Evolutionary conservation across 2,797 vertebrate species (phyloP).

Genomic region (Neopelma chrysocephalum): DNA sequence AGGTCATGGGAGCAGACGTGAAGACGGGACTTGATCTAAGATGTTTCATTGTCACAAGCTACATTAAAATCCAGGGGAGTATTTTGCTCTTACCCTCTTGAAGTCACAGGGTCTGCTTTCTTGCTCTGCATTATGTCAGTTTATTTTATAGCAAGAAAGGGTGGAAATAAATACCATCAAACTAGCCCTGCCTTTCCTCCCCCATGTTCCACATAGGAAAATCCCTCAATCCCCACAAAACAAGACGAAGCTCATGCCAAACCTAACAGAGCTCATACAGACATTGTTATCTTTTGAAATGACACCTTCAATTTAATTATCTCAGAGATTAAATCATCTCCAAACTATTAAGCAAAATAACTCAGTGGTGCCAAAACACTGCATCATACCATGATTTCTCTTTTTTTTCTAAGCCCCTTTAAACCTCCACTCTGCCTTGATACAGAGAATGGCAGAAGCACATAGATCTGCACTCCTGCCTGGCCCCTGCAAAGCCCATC

Average conservation of each 20-base stretch:
- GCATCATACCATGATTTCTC: slow-evolving; percentile 1
- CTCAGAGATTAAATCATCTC: slow-evolving; percentile 64
- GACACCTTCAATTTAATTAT: slow-evolving; percentile 70
- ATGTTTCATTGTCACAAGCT: background rate
- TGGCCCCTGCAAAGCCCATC: background rate
- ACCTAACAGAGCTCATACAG: slow-evolving; percentile 31
- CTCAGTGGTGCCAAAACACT: slow-evolving; percentile 34
- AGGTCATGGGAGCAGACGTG: background rate
- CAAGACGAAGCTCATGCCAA: slow-evolving; percentile 27
- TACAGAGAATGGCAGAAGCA: background rate
- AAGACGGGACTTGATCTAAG: background rate
- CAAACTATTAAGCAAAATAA: slow-evolving; percentile 54
- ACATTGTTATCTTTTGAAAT: slow-evolving; percentile 55
- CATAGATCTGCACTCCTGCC: background rate
- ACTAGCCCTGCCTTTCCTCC: background rate
- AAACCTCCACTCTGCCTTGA: background rate
- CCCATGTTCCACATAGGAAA: background rate
- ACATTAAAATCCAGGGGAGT: background rate
- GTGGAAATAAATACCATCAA: slow-evolving; percentile 21
- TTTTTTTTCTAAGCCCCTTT: background rate
- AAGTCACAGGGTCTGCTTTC: background rate
- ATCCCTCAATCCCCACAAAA: slow-evolving; percentile 35
- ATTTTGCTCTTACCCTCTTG: background rate
- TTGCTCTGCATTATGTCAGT: slow-evolving; percentile 37
- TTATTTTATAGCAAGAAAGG: slow-evolving; percentile 30